Evolutionary conservation across 1,140 invertebrate genomes (phyloP).

Genomic region (Bombus breviceps): DNA sequence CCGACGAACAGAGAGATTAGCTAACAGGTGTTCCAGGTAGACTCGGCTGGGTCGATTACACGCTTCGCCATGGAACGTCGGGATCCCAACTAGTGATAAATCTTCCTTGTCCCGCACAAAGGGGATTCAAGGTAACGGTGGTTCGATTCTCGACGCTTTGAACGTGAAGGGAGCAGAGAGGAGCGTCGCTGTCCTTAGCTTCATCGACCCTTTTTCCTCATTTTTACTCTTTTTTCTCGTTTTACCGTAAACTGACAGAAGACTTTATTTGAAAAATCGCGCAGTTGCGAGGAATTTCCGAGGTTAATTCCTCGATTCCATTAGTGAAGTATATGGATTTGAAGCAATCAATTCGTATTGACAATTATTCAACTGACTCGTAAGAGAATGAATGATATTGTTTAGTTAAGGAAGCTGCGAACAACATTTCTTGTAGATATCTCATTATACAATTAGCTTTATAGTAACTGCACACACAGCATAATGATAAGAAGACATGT

Average conservation of each 20-base stretch:
- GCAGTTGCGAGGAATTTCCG: not conserved
- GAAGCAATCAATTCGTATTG: too few relatives aligned
- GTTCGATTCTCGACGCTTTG: not conserved
- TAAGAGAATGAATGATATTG: too few relatives aligned
- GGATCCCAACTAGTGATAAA: constrained; percentile 29
- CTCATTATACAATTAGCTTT: not conserved
- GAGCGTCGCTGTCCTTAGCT: not conserved
- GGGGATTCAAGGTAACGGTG: not conserved
- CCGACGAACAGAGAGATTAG: constrained; percentile 24
- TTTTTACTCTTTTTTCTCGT: not conserved
- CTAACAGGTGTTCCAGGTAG: constrained; percentile 55
- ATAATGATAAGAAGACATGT: too few relatives aligned
- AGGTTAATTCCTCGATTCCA: too few relatives aligned
- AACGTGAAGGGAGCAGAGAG: not conserved
- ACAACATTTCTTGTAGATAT: not conserved
- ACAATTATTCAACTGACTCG: too few relatives aligned
- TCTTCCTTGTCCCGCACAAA: constrained; percentile 31
- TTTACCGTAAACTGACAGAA: too few relatives aligned
- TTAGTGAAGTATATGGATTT: too few relatives aligned
- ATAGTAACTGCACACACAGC: too few relatives aligned
- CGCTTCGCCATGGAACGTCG: not conserved
- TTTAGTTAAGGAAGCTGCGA: too few relatives aligned
- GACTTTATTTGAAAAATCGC: not conserved
- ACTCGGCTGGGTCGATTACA: constrained; percentile 39
- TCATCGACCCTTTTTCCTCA: too few relatives aligned